Percentiles rank a stretch among this genome's conserved stretches.
phyloP scores from a whole-genome alignment of 2,113 vertebrate genomes.

The Oceanites oceanicus region DNA sequence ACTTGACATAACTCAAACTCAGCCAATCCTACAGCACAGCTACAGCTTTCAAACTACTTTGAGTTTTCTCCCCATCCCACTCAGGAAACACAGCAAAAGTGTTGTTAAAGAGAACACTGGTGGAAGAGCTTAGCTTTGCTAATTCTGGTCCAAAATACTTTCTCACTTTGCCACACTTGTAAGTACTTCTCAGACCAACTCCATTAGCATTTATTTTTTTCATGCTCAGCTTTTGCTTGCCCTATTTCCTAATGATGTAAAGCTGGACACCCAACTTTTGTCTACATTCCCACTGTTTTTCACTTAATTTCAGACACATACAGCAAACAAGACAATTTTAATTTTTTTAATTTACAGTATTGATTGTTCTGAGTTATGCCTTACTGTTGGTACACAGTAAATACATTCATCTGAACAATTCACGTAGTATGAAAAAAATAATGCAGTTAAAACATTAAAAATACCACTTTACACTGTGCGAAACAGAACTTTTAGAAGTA shows the following conservation, averaged over 20 bases:
- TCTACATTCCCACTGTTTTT: not conserved
- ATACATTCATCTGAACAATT: constrained; percentile 46
- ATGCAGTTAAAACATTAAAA: constrained; percentile 17
- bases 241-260: not conserved
- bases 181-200: not conserved
- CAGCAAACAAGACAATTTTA: not conserved
- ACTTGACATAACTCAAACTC: not conserved
- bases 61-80: not conserved
- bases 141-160: not conserved
- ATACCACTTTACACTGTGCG: not conserved
- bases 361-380: not conserved
- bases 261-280: not conserved
- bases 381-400: constrained; percentile 30
- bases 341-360: constrained; percentile 39
- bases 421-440: not conserved
- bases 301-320: constrained; percentile 8
- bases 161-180: not conserved
- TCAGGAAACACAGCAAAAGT: not conserved
- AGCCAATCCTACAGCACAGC: not conserved
- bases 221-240: fast-evolving
- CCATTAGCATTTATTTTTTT: not conserved
- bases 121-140: not conserved
- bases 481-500: not conserved
- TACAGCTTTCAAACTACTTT: not conserved
- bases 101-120: fast-evolving